Evolutionary conservation across 2,888 invertebrate species (phyloP), one percentile per base, ranked within the genome.

Genomic region (Drosophila yooni): DNA sequence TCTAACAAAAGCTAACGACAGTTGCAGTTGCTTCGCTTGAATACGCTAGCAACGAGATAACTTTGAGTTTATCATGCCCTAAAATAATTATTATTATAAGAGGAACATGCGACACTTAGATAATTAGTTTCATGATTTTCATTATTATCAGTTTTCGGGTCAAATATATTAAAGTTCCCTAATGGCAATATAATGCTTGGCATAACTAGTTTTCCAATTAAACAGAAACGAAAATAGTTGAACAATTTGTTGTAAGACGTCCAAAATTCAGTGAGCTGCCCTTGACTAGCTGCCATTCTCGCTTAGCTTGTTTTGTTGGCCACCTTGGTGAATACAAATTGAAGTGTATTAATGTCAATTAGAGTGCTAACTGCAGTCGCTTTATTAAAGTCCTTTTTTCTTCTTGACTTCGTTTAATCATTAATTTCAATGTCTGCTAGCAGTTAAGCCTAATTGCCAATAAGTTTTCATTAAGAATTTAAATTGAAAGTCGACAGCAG

Each of bases 271-370:
- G 29, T 29, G 21, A 56, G 2, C 21, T 18, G 15, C 25, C 27
- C 34, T 34, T 36, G 54, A 27, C n/a, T 57, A 13, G 6, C 43
- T 21, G 21, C 21, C 15, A 40, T 6, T 57, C 29, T 27, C n/a
- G 54, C 27, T 27, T 25, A 7, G 27, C 18, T 56, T 5, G 27
- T 25, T n/a, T 54, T 25, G 21, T 27, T 36, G 25, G 6, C 54
- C 38, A 18, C 5, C 29, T 27, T 38, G 29, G 21, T 15, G 56
- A 38, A 29, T 15, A 40, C 21, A 21, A 40, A 40, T 57, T 43
- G 31, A 57, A 43, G 21, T 21, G 43, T 40, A 18, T 57, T 31
- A 43, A 57, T 43, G 31, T 43, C 57, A 57, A 57, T 40, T 57
- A 40, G 10, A 18, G 6, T 27, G 18, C 15, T 6, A 25, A 29